Conservation (phyloP, 2,113 vertebrate species). For the Lathamus discolor region DNA sequence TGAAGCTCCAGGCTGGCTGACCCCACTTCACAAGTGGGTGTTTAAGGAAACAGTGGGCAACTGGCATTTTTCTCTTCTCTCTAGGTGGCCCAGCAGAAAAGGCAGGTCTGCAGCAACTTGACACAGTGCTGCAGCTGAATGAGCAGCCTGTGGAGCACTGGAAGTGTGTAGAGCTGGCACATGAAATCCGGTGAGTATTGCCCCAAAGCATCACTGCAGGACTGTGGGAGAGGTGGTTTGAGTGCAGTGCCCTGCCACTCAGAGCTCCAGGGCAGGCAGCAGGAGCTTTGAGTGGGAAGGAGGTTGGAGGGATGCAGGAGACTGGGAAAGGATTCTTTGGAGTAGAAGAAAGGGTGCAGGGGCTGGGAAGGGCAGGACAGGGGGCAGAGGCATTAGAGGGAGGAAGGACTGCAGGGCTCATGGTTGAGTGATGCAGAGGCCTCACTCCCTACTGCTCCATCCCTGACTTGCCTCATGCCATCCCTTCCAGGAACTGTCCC, state of each 20-base stretch:
- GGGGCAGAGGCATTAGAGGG: not conserved
- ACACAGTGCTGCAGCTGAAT: conserved; percentile 90
- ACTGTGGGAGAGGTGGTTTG: not conserved
- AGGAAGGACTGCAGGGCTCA: not conserved
- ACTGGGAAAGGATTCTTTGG: not conserved
- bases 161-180: conserved; percentile 94
- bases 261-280: not conserved
- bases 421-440: rapidly evolving
- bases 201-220: not conserved
- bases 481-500: conserved; percentile 81
- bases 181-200: conserved; percentile 85
- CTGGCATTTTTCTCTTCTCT: not conserved
- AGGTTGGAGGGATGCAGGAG: not conserved
- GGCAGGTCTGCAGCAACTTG: conserved; percentile 90
- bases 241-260: not conserved
- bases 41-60: not conserved
- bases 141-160: conserved; percentile 92
- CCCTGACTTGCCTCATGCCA: not conserved
- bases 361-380: not conserved
- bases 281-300: not conserved
- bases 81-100: conserved; percentile 90
- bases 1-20: not conserved
- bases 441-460: rapidly evolving
- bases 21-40: not conserved
- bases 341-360: not conserved